Evolutionary conservation across 2,797 vertebrate species (phyloP).

Genomic region (Buphagus erythrorhynchus): DNA sequence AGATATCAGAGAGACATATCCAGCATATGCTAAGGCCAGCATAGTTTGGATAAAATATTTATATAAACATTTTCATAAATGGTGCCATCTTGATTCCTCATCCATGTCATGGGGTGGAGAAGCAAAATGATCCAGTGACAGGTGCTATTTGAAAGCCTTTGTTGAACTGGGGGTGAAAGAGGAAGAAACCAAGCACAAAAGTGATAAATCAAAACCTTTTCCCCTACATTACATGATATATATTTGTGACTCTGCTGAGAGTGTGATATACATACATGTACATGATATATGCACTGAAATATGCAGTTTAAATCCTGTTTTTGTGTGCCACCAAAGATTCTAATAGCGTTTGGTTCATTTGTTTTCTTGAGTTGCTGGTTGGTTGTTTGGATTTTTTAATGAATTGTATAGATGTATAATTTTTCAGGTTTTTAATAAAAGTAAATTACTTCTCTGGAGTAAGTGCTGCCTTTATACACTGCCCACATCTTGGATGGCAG

Average conservation of each 20-base stretch:
- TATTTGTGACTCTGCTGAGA: background rate
- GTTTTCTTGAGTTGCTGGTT: background rate
- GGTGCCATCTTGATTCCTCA: background rate
- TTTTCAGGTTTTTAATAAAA: background rate
- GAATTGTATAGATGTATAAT: background rate
- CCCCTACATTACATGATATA: rapidly evolving
- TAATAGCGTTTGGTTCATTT: background rate
- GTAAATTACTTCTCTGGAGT: background rate
- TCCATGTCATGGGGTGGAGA: background rate
- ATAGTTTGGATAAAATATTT: background rate
- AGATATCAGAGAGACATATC: background rate
- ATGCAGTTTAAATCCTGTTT: background rate
- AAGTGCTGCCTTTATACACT: background rate
- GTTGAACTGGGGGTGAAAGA: background rate
- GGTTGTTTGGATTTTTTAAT: background rate
- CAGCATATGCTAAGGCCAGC: background rate
- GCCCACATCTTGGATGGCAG: background rate
- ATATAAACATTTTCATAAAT: background rate
- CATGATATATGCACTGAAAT: background rate
- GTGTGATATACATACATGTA: rapidly evolving
- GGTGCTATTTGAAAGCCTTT: background rate
- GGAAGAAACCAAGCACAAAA: background rate
- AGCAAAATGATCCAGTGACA: background rate
- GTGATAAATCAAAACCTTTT: background rate
- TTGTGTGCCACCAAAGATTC: background rate